phyloP scores from a whole-genome alignment of 2,113 vertebrate species.

The Natator depressus region DNA sequence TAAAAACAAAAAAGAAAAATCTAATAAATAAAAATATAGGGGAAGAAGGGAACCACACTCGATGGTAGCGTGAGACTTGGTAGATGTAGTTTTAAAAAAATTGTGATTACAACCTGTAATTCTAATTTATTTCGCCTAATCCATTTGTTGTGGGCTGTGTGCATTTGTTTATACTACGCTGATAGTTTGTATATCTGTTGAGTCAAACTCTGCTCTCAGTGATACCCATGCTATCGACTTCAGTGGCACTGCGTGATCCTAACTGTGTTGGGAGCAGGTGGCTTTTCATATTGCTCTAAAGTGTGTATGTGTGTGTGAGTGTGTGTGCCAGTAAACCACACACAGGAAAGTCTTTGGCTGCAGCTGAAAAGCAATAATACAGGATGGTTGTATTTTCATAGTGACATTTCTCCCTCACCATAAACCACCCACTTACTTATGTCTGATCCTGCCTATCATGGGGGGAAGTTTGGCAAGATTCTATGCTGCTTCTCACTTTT shows the following conservation, averaged over 20 bases:
- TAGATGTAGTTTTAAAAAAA: conserved; percentile 19
- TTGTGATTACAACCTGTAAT: conserved; percentile 44
- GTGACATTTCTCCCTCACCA: background rate
- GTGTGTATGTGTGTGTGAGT: conserved; percentile 32
- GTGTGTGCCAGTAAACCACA: conserved; percentile 53
- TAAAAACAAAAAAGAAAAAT: background rate
- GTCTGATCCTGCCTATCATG: background rate
- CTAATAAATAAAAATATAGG: conserved; percentile 19
- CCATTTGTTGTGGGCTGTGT: conserved; percentile 39
- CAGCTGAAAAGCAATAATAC: conserved; percentile 71
- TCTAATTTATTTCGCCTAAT: conserved; percentile 25
- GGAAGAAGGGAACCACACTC: background rate
- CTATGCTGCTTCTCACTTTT: background rate
- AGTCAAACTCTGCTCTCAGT: conserved; percentile 71
- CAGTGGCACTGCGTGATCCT: conserved; percentile 69
- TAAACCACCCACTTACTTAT: background rate
- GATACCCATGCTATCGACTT: conserved; percentile 69
- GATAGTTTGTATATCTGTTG: conserved; percentile 71
- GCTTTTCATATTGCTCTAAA: conserved; percentile 63
- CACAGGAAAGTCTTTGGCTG: conserved; percentile 63
- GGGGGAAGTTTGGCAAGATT: background rate
- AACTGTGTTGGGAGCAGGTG: conserved; percentile 65
- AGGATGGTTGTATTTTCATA: conserved; percentile 39
- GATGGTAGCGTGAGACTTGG: background rate
- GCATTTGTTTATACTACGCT: conserved; percentile 58